Evolutionary conservation across 1,140 invertebrate species (phyloP).

Genomic region (Trinorchestia longiramus): DNA sequence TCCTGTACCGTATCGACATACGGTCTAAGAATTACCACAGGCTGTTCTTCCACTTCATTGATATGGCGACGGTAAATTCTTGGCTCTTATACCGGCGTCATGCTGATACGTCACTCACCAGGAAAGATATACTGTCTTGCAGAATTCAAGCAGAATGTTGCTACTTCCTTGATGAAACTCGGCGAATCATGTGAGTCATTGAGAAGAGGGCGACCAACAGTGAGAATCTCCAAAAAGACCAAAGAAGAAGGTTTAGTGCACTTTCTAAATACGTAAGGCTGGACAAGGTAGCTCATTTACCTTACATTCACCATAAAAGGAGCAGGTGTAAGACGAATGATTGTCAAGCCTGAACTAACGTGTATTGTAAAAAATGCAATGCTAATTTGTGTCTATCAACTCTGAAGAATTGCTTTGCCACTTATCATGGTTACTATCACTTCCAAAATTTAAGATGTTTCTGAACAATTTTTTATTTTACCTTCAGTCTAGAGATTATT

Average conservation of each 20-base stretch:
- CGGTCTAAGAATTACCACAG: slow-evolving; percentile 65
- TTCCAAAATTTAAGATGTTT: not conserved
- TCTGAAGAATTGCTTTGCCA: not conserved
- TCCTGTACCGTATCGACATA: slow-evolving; percentile 65
- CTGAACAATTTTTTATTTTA: not conserved
- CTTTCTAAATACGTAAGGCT: not conserved
- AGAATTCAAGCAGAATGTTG: slow-evolving; percentile 25
- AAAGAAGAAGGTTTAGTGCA: not conserved
- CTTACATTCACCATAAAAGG: not conserved
- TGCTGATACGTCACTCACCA: slow-evolving; percentile 52
- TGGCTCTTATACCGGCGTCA: slow-evolving; percentile 67
- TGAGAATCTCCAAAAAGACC: not conserved
- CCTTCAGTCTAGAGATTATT: not conserved
- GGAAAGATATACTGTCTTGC: slow-evolving; percentile 40
- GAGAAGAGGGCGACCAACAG: not conserved
- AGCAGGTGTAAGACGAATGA: not conserved
- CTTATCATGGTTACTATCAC: not conserved
- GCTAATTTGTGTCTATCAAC: not conserved
- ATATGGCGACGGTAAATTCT: slow-evolving; percentile 67
- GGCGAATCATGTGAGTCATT: not conserved
- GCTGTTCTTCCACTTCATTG: slow-evolving; percentile 67
- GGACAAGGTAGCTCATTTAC: not conserved
- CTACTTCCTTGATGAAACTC: not conserved
- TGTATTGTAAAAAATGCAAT: slow-evolving; percentile 10
- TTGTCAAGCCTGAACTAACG: not conserved